Conservation (phyloP, 2,888 invertebrate genomes). For the Ophioninae sp. region DNA sequence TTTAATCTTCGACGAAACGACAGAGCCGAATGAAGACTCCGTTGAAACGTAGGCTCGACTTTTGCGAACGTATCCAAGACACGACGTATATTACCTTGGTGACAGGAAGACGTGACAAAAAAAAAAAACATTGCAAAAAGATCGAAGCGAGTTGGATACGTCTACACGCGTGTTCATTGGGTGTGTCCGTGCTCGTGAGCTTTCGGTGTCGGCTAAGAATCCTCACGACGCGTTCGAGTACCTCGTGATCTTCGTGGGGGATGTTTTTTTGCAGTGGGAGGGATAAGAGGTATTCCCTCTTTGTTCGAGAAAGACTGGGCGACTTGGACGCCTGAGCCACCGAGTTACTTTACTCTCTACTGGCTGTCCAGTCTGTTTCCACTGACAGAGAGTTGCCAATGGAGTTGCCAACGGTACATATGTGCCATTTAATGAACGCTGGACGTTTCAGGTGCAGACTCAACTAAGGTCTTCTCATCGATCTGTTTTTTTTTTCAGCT, state of each 20-base stretch:
- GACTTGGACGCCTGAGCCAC: conserved; percentile 43
- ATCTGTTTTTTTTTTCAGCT: conserved; percentile 1
- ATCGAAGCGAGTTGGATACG: not conserved
- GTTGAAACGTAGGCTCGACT: conserved; percentile 1
- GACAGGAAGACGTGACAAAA: conserved; percentile 36
- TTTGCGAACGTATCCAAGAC: conserved; percentile 15
- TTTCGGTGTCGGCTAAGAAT: conserved; percentile 45
- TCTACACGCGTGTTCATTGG: conserved; percentile 42
- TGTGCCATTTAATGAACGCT: conserved; percentile 59
- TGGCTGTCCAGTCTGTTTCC: conserved; percentile 22
- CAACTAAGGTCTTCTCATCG: conserved; percentile 23
- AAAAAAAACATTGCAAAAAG: not conserved
- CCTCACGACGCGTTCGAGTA: conserved; percentile 25
- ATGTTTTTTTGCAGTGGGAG: conserved; percentile 38
- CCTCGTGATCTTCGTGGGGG: conserved; percentile 40
- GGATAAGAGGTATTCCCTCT: conserved; percentile 53
- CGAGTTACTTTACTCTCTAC: not conserved
- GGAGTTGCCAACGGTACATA: not conserved
- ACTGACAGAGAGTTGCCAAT: conserved; percentile 34
- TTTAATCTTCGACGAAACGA: not conserved
- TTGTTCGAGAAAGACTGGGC: conserved; percentile 56
- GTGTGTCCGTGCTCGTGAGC: conserved; percentile 49
- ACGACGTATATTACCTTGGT: conserved; percentile 39
- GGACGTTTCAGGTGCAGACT: conserved; percentile 52
- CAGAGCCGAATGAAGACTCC: not conserved